Conservation (phyloP, 2,888 invertebrate species). For the Cataglyphis livida region DNA sequence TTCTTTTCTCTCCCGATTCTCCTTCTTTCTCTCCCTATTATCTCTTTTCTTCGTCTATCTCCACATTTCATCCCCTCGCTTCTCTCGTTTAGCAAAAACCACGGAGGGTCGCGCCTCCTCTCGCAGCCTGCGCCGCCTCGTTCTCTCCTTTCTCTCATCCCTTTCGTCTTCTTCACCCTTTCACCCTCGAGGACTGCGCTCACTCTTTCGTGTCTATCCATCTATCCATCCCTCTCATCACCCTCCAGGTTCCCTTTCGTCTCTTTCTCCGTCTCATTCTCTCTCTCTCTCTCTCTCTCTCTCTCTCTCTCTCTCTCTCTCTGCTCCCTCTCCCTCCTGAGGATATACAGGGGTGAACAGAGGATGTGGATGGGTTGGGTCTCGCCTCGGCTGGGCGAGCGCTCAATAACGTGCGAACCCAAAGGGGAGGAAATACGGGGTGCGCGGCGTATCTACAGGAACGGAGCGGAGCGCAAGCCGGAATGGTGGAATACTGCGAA, state of each 20-base stretch:
- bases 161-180: conserved; percentile 41
- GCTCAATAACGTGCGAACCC: conserved; percentile 89
- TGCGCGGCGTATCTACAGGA: conserved; percentile 79
- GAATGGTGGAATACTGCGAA: conserved; percentile 78
- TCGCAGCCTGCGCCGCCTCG: conserved; percentile 47
- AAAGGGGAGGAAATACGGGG: conserved; percentile 86
- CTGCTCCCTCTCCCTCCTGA: conserved; percentile 71
- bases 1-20: conserved; percentile 63
- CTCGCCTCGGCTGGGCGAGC: conserved; percentile 88
- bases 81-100: conserved; percentile 78
- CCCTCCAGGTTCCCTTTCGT: conserved; percentile 63
- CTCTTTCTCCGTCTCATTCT: conserved; percentile 53
- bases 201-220: conserved; percentile 46
- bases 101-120: conserved; percentile 70
- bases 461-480: conserved; percentile 78
- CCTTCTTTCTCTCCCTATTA: conserved; percentile 51
- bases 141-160: conserved; percentile 55
- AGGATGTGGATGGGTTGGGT: conserved; percentile 87
- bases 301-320: conserved; percentile 43
- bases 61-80: conserved; percentile 61
- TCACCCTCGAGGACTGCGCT: conserved; percentile 24
- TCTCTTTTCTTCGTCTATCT: conserved; percentile 59
- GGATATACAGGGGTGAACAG: conserved; percentile 79
- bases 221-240: conserved; percentile 55
- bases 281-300: conserved; percentile 51